These are phyloP conservation scores for Coracopsis vasa DNA, from an alignment of 2,113 vertebrate genomes.

Conservation along the genomic window DNA sequence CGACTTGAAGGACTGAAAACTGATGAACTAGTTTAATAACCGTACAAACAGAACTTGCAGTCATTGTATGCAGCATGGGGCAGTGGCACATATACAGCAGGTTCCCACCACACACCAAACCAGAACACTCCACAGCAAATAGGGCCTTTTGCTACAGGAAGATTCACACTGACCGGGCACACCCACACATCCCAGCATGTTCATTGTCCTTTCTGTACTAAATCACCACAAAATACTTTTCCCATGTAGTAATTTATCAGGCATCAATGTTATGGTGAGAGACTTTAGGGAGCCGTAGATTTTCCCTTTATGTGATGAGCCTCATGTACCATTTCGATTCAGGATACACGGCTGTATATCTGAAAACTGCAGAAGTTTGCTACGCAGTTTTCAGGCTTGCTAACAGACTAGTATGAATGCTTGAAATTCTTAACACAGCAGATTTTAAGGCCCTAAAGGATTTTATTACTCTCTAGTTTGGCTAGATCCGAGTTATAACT, in stretches of 20 bases:
- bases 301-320: neutral
- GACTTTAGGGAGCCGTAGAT: fast-evolving
- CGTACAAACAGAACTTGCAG: fast-evolving
- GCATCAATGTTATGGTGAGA: fast-evolving
- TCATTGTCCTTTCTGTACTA: neutral
- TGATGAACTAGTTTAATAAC: neutral
- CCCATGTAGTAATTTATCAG: neutral
- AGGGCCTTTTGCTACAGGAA: neutral
- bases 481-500: neutral
- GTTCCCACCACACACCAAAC: neutral
- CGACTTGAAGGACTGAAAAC: neutral
- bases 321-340: neutral
- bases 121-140: neutral
- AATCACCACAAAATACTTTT: neutral
- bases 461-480: neutral
- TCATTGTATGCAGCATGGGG: neutral
- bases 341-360: fast-evolving
- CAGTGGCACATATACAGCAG: neutral
- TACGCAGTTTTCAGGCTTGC: neutral
- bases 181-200: neutral
- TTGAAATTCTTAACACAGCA: neutral
- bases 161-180: neutral
- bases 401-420: neutral
- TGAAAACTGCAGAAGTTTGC: neutral
- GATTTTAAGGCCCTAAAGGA: neutral